Evolutionary conservation across 1,140 invertebrate genomes (phyloP).

Genomic region (Pristionchus pacificus): DNA sequence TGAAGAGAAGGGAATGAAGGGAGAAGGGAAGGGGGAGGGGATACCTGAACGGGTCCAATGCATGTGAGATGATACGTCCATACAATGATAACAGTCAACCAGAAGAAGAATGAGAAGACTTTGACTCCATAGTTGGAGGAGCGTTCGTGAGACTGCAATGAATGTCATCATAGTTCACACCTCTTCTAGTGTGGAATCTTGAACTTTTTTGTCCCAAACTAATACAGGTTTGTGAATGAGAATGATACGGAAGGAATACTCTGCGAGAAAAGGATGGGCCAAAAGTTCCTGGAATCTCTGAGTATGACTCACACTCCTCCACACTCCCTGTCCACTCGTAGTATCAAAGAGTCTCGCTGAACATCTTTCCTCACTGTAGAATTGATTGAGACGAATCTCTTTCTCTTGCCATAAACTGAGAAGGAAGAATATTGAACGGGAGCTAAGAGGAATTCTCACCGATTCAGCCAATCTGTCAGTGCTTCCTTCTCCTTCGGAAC

Average conservation of each 20-base stretch:
- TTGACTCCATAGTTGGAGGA: constrained; percentile 38
- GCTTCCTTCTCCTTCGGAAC: constrained; percentile 42
- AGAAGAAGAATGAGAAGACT: constrained; percentile 51
- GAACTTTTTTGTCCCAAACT: too few species aligned
- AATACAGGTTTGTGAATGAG: too few species aligned
- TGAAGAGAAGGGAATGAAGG: neutral
- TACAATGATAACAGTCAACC: constrained; percentile 44
- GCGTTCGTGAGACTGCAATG: constrained; percentile 36
- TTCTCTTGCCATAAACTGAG: constrained; percentile 48
- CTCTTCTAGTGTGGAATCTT: too few species aligned
- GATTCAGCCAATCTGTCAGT: constrained; percentile 44
- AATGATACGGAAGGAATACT: too few species aligned
- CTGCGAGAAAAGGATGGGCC: too few species aligned
- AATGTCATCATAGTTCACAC: too few species aligned
- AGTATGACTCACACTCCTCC: constrained; percentile 32
- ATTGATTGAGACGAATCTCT: constrained; percentile 42
- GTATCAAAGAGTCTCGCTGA: constrained; percentile 40
- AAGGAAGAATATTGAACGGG: neutral
- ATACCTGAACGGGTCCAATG: constrained; percentile 48
- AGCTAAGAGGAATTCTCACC: constrained; percentile 26
- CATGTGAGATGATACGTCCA: constrained; percentile 52
- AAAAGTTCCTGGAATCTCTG: too few species aligned
- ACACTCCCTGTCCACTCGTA: constrained; percentile 31
- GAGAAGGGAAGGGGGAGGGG: neutral
- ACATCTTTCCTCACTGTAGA: constrained; percentile 40